Evolutionary conservation across 2,797 vertebrate species (phyloP), one percentile per base, ranked within the genome.

Genomic region (Sebastes hubbsi): DNA sequence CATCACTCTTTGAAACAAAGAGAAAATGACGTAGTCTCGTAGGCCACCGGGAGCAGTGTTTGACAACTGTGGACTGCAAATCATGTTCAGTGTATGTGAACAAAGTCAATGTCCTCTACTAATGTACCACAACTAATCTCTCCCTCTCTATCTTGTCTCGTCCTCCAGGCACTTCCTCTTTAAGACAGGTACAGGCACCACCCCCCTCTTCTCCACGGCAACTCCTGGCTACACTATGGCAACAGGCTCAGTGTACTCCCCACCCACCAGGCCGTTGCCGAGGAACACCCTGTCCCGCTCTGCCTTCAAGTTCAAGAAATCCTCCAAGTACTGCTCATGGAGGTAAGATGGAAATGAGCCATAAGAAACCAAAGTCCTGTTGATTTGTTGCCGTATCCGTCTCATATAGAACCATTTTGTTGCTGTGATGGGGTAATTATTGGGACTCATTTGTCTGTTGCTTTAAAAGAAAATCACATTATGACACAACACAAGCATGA

Each of bases 271-370:
- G 92, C 98, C 98, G n/a, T 92, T 99, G 91, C 98, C 98, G 72
- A 96, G 98, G 91, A 99, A 98, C 88, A 99, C 98, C 72, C 95
- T 99, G 38, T 99, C 98, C 89, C 97, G 98, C 93, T 99, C 98
- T 90, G 98, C 98, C 94, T 99, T 99, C 96, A 99, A 99, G 95
- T 99, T 99, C 95, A 99, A 99, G 96, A 99, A 99, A 86, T 98
- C 98, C 64, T 98, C 98, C 1, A 99, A 98, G 95, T 99, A 98
- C 95, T 99, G 98, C 94, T 99, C 98, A 81, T 99, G 98, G 98
- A 91, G 94, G 94, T 95, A 75, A 87, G 84, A 22, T 25, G 1
- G 25, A 29, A 56, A 18, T 10, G 5, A 27, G 20, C 18, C n/a
- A 6, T 4, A 8, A 54, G 24, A 20, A 49, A 49, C 46, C 16